Base-by-base conservation (phyloP, 2,888 invertebrate genomes). In the Cinara cedri region DNA sequence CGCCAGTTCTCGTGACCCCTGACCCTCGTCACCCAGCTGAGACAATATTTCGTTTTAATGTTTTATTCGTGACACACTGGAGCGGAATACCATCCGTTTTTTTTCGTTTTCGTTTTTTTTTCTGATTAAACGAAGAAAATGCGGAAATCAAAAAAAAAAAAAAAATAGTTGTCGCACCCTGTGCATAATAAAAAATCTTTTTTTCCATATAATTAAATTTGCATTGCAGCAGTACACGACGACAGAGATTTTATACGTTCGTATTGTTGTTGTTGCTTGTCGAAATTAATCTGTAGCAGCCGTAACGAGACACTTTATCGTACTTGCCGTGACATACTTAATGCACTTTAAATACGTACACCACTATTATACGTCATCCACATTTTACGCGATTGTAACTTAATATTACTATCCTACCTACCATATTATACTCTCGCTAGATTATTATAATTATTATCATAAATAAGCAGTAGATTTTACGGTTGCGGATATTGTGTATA, bases 301-400 rank as follows among this genome's bases (percentile, higher is more conserved):
- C 63, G 44, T 74, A 74, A 74, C 54, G 42, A 65, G 63, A 54
- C 49, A 65, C 63, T 74, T 74, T 54, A 74, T 65, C 21, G 74
- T 74, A 44, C 44, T 65, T n/a, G 65, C 42, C 54, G 54, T 65
- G 63, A 44, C 63, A 74, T 13, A 54, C 74, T 65, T 54, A 65
- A 74, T 54, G 74, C 44, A 54, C 54, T 74, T 63, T 63, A 74
- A 44, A 16, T 46, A 26, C 13, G 54, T 19, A 51, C 16, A 14
- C 49, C 60, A 14, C 54, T 44, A 34, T 26, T 51, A 19, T 65
- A 3, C 42, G 26, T 3, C 34, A 34, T 34, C 34, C 34, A 34
- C 34, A 4, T 34, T 34, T 34, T 34, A 3, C n/a, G 14, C 13
- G 3, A 65, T 74, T 65, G 63, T 54, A 65, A 74, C 44, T 65